Evolutionary conservation across 2,797 vertebrate species (phyloP), one percentile per base, ranked within the genome.

Genomic region (Hydrolagus colliei): DNA sequence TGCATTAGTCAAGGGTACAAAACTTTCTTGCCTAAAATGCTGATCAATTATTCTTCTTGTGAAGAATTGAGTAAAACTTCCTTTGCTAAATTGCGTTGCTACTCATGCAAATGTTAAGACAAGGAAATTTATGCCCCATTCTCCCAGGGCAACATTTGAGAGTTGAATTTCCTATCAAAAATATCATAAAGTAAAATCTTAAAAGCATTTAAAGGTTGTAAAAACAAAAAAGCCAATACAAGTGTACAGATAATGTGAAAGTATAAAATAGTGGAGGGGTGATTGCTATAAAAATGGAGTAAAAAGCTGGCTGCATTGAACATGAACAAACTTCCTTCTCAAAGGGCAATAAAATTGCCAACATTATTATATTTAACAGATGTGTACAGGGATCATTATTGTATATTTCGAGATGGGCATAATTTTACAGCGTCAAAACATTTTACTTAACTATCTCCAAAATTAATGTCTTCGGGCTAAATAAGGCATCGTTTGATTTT

Each of bases 331-430:
- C 62, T 32, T 9, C 1, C 65, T 63, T 35, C 79, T 71, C 32
- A 84, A 41, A 84, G 79, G 79, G 11, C 65, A 84, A 84, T 84
- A 84, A 71, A 82, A 71, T 10, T 84, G 65, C 65, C 8, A 59
- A 72, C n/a, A 86, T 85, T 87, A 86, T 87, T 89, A 93, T 92
- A 93, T 95, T 96, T 92, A 95, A 96, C 98, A 99, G 97, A 98
- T 98, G 97, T 97, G 96, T 94, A 93, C 93, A 95, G 95, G 95
- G 95, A 96, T 96, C 97, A 96, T 97, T 96, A 96, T 95, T 96
- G 95, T 95, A 92, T 94, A 95, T 95, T 97, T 97, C 96, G 89
- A 95, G 97, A 96, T 97, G 6, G 79, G 65, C 52, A 95, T 95
- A 94, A 95, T 95, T 97, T 98, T 96, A 97, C 94, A 93, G 95